Base-by-base conservation (phyloP, 2,888 invertebrate species). In the Teleogryllus oceanicus region DNA sequence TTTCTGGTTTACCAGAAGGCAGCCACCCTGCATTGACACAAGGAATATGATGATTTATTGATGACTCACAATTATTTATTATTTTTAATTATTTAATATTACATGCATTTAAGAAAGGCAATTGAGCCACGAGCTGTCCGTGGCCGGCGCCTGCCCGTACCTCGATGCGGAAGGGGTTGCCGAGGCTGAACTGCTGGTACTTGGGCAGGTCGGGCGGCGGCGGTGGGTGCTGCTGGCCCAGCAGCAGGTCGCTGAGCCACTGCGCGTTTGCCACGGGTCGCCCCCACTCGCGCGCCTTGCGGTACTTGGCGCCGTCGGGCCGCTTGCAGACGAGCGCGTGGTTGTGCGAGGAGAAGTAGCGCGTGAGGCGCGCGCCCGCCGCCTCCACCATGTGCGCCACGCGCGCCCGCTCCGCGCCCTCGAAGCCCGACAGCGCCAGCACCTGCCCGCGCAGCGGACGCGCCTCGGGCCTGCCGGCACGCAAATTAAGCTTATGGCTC, bases 191-290 rank as follows among this genome's bases (percentile, higher is more conserved):
- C 85, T 96, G 95, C 85, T 96, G 96, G 86, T 97, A 98, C 84
- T 96, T 94, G 3, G 93, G 92, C 84, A 92, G 92, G 82, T 95
- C 95, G 82, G 92, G 89, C 87, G 95, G 95, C 50, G 84, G 84
- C 75, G 87, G 85, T 78, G 86, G 86, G 0, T 87, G 85, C 81
- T 86, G 85, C 86, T 96, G 94, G 0, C 98, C 98, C 80, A 97
- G 92, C 85, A 97, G 90, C 79, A 98, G 90, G 86, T 98, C 98
- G 62, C 95, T 96, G 83, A 99, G 88, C 98, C 98, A 98, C 83
- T 95, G 93, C 1, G 95, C 93, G 85, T 97, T 98, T 0, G 99
- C 97, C 2, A 96, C 92, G 1, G 96, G 95, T 74, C 94, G 93
- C 84, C 92, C 93, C 96, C 96, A 97, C 86, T 98, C 97, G 78